Percentiles rank a stretch among this genome's conserved stretches.
phyloP scores from a whole-genome alignment of 2,888 invertebrate species.

The Patella pellucida region DNA sequence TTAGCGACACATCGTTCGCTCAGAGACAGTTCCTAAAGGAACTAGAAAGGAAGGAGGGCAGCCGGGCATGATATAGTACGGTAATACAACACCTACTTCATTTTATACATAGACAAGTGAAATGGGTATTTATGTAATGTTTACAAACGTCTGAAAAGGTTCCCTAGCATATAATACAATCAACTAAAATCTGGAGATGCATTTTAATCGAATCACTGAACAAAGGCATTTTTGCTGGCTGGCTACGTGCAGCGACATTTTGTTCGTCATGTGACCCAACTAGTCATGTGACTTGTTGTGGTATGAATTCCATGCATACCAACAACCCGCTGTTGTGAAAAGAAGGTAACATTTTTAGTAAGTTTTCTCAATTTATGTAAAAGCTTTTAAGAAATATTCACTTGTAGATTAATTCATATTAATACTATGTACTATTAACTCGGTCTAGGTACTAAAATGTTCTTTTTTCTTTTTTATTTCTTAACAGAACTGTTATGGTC shows the following conservation, averaged over 20 bases:
- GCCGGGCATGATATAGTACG: too few relatives aligned
- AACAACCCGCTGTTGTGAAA: conserved; percentile 22
- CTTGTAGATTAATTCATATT: background rate
- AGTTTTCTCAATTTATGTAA: too few relatives aligned
- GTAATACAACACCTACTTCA: too few relatives aligned
- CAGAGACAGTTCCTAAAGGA: too few relatives aligned
- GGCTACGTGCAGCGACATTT: background rate
- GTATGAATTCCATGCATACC: conserved; percentile 26
- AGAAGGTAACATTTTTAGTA: background rate
- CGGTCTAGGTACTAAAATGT: background rate
- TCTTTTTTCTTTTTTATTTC: background rate
- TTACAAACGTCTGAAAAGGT: too few relatives aligned
- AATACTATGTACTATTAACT: background rate
- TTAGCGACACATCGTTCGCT: too few relatives aligned
- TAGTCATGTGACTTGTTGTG: conserved; percentile 22
- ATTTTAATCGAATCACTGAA: too few relatives aligned
- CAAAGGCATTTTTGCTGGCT: background rate
- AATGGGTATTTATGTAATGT: too few relatives aligned
- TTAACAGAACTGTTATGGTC: background rate
- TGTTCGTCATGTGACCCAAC: conserved; percentile 2
- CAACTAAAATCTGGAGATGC: too few relatives aligned
- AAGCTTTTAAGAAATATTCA: background rate
- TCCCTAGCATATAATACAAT: too few relatives aligned
- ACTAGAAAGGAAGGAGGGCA: too few relatives aligned
- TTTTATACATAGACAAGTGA: too few relatives aligned